Evolutionary conservation across 2,888 invertebrate species (phyloP), one percentile per base, ranked within the genome.

Genomic region (Orthosia incerta): DNA sequence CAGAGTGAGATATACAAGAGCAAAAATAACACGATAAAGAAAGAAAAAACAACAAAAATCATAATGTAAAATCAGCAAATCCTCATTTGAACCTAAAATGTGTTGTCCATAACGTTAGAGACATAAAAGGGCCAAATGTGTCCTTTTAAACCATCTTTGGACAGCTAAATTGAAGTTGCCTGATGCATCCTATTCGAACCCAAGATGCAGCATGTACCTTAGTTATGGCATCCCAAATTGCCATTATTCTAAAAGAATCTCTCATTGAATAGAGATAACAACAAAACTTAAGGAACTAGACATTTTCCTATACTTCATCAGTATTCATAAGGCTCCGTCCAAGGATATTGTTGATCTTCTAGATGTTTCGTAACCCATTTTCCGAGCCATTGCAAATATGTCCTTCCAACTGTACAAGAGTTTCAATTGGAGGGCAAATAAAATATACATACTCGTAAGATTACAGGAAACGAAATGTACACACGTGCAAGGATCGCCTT

Each of bases 381-480:
- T 45, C 23, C 15, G 4, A 50, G 9, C 12, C 15, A 39, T 23
- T 48, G 48, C 16, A 46, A 7, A 3, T 4, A 45, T 50, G 20
- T 45, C 20, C 50, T 76, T 75, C 31, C n/a, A 61, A 39, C 46
- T 15, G 26, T 26, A 39, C 4, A 3, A 18, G 16, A 23, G 2
- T 39, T 20, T n/a, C 39, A 57, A 76, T 68, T 51, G n/a, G 45
- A 68, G 15, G 53, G 20, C 61, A 20, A 48, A 57, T 18, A 15
- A n/a, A 39, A 9, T 9, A 39, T 39, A 20, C 5, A 60, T 60
- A 62, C 62, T 61, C 45, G n/a, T 61, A 53, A 62, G n/a, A 72
- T 50, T 55, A 57, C 50, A 72, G 66, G 63, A 73, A 50, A 66
- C 16, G 12, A 31, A 48, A 72, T 50, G 50, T 60, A 75, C 59